These are phyloP conservation scores for Phaonia tiefii DNA, from an alignment of 2,888 invertebrate genomes.

Conservation along the genomic window DNA sequence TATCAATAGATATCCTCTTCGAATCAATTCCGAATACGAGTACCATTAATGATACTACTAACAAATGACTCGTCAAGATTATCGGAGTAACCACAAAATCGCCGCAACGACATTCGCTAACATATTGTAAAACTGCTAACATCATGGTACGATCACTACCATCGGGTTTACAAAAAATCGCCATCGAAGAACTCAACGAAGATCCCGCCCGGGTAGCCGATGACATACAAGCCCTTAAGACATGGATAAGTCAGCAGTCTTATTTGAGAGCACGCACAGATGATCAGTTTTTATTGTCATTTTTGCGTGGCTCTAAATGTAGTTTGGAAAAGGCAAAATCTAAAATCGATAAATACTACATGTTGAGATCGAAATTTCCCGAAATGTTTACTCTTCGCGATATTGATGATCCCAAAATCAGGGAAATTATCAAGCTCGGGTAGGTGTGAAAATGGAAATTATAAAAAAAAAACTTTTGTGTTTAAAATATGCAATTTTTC, in stretches of 20 bases:
- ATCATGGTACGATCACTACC: slow-evolving; percentile 71
- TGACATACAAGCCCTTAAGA: slow-evolving; percentile 78
- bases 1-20: no score
- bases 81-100: no score
- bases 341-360: slow-evolving; percentile 83
- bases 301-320: slow-evolving; percentile 82
- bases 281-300: slow-evolving; percentile 81
- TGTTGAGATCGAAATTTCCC: slow-evolving; percentile 81
- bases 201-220: slow-evolving; percentile 75
- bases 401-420: slow-evolving; percentile 69
- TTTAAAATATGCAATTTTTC: background rate
- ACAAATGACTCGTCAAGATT: no score
- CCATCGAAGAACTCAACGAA: slow-evolving; percentile 81
- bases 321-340: slow-evolving; percentile 82
- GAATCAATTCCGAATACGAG: no score
- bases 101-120: no score
- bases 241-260: slow-evolving; percentile 81
- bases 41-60: no score
- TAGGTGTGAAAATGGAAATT: background rate
- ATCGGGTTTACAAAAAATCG: slow-evolving; percentile 74
- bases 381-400: slow-evolving; percentile 81
- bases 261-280: slow-evolving; percentile 77
- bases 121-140: no score
- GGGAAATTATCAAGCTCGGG: slow-evolving; percentile 51
- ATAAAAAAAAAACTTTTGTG: background rate